These are phyloP conservation scores for Aphrocallistes beatrix DNA, from an alignment of 37 sponge, comb jelly and placozoan genomes.

Conservation along the genomic window DNA sequence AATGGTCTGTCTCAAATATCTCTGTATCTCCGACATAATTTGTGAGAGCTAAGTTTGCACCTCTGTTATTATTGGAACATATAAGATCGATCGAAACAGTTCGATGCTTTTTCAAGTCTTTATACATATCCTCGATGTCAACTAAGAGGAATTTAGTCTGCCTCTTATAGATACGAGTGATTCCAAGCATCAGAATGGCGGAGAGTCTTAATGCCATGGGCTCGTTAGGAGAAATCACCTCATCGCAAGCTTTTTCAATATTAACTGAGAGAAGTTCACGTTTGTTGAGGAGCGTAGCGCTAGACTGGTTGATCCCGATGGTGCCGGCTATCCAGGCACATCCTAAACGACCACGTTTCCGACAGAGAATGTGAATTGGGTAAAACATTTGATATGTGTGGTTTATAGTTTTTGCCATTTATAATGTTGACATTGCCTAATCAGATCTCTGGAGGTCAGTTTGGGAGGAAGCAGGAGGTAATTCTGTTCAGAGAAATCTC, in stretches of 20 bases:
- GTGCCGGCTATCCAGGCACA: background rate
- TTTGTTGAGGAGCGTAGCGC: background rate
- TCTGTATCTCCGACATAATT: background rate
- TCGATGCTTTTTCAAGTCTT: background rate
- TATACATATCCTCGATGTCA: background rate
- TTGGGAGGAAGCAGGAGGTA: too few species aligned
- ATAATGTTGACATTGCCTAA: too few species aligned
- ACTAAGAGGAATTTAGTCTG: background rate
- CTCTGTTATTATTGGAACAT: background rate
- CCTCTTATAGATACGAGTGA: background rate
- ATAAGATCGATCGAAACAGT: background rate
- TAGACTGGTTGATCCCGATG: background rate
- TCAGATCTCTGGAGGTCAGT: too few species aligned
- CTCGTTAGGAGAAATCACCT: background rate
- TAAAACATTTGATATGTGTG: too few species aligned
- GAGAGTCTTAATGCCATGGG: background rate
- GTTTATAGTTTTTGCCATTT: too few species aligned
- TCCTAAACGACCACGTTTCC: conserved; percentile 1
- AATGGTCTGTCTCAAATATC: background rate
- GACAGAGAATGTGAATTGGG: background rate
- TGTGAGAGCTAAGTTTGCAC: background rate
- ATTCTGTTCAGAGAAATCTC: too few species aligned
- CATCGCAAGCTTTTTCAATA: background rate
- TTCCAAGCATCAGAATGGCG: conserved; percentile 7
- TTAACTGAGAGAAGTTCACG: background rate